Evolutionary conservation across 1,140 invertebrate genomes (phyloP).

Genomic region (Eueides isabella): DNA sequence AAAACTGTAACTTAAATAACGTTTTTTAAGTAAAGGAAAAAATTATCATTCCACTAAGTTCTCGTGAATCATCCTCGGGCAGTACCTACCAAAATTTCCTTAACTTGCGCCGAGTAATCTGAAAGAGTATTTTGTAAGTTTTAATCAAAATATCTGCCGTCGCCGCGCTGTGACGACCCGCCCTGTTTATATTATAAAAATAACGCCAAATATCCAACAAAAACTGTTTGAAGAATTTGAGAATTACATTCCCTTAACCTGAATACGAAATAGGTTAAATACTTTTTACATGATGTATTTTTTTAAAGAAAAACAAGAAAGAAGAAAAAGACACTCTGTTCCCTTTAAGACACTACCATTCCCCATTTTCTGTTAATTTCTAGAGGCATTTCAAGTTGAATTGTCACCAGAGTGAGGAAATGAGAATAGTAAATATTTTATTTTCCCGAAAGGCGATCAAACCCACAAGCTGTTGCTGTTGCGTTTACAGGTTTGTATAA

Average conservation of each 20-base stretch:
- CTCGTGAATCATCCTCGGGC: not conserved
- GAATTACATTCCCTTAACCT: conserved; percentile 21
- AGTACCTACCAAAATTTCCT: not conserved
- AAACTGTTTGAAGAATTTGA: conserved; percentile 17
- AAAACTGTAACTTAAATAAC: no score
- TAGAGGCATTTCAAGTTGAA: no score
- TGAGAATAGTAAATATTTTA: no score
- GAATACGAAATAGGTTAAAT: conserved; percentile 9
- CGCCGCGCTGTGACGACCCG: conserved; percentile 28
- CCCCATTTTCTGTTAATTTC: no score
- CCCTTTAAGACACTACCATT: no score
- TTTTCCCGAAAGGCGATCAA: no score
- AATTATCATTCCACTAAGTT: not conserved
- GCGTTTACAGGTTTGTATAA: no score
- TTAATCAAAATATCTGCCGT: conserved; percentile 33
- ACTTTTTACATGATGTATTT: not conserved
- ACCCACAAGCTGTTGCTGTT: no score
- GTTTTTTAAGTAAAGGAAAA: not conserved
- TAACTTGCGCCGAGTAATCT: conserved; percentile 27
- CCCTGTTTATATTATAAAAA: conserved; percentile 34
- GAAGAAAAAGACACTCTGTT: no score
- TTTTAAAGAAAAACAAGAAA: not conserved
- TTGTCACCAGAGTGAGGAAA: no score
- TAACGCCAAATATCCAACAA: conserved; percentile 23
- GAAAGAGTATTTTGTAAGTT: conserved; percentile 35